Conservation (phyloP, 2,888 invertebrate genomes). For the Allolobophora icterica region DNA sequence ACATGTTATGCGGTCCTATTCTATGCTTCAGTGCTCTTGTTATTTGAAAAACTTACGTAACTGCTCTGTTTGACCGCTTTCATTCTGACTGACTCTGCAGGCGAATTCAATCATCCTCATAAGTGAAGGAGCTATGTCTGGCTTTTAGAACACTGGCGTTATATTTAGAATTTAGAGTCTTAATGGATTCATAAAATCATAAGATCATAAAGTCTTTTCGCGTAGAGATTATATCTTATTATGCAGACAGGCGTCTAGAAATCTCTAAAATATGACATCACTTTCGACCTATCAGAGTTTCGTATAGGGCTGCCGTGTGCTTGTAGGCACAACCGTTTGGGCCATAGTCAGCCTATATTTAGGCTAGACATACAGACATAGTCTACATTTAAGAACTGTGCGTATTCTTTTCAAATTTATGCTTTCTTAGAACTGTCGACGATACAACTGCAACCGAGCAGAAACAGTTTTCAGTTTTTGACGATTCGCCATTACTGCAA, state of each 20-base stretch:
- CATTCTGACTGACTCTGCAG: neutral
- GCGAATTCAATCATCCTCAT: neutral
- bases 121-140: neutral
- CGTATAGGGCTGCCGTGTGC: neutral
- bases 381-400: too few species aligned
- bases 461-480: neutral
- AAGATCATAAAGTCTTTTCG: neutral
- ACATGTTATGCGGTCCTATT: neutral
- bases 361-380: too few species aligned
- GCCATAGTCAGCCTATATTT: neutral
- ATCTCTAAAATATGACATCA: neutral
- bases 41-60: neutral
- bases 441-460: neutral
- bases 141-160: neutral
- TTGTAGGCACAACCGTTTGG: neutral
- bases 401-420: too few species aligned
- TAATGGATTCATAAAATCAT: too few species aligned
- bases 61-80: neutral
- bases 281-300: conserved; percentile 12
- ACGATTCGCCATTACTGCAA: neutral
- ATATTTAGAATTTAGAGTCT: neutral
- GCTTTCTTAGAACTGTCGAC: neutral
- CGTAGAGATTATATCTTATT: neutral
- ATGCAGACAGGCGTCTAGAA: neutral
- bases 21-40: neutral